phyloP scores from a whole-genome alignment of 2,888 invertebrate genomes.

The Eupithecia inturbata region DNA sequence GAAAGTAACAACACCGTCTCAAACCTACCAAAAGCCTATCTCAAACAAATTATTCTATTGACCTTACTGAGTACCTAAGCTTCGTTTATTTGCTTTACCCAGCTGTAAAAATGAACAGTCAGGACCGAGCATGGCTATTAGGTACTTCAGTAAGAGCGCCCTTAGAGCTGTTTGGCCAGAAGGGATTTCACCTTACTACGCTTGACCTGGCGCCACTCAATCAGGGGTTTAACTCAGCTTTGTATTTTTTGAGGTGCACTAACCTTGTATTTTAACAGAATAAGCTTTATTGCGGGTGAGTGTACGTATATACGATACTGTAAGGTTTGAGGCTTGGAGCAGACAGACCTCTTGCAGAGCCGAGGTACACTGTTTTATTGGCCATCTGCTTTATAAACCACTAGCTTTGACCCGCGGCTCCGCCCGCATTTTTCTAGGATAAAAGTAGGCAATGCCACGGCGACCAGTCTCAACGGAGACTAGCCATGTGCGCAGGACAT shows the following conservation, averaged over 20 bases:
- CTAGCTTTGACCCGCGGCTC: not conserved
- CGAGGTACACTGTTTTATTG: not conserved
- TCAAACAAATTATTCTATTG: not conserved
- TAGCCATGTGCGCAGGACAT: too few species aligned
- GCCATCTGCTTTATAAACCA: not conserved
- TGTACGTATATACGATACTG: not conserved
- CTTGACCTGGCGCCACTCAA: conserved; percentile 72
- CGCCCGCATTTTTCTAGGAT: not conserved
- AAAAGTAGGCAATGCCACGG: too few species aligned
- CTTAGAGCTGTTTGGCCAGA: conserved; percentile 81
- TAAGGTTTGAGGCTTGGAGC: not conserved
- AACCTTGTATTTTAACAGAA: conserved; percentile 33
- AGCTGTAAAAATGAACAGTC: conserved; percentile 16
- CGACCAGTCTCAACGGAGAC: too few species aligned
- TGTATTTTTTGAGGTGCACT: conserved; percentile 58
- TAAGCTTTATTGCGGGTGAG: conserved; percentile 31
- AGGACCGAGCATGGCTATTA: not conserved
- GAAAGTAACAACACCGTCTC: not conserved
- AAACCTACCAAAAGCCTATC: not conserved
- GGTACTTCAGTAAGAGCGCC: conserved; percentile 74
- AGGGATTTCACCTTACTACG: conserved; percentile 80
- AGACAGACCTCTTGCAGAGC: not conserved
- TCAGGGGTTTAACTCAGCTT: conserved; percentile 68
- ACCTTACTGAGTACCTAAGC: not conserved
- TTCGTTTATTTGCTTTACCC: conserved; percentile 4